A percentile compares a stretch with the other conserved stretches of the same genome.
Conservation (phyloP, 2,113 vertebrate genomes). For the Laticauda laticaudata region DNA sequence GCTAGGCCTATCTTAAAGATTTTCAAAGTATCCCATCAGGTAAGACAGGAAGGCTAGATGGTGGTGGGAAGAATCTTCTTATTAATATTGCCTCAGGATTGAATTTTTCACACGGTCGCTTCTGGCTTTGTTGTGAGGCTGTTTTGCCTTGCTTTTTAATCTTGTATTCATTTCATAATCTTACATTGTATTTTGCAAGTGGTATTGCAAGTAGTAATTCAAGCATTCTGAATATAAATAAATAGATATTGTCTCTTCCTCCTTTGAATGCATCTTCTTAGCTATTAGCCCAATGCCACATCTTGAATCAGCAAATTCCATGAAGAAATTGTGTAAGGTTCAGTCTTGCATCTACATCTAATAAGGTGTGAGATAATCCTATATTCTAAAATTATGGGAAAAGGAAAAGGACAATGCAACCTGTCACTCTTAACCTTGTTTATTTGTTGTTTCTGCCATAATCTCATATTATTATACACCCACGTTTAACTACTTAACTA, state of each 20-base stretch:
- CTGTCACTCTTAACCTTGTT: background rate
- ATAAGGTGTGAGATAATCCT: background rate
- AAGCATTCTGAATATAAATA: background rate
- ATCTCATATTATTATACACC: background rate
- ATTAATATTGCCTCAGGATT: background rate
- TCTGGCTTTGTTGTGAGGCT: background rate
- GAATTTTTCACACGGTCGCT: background rate
- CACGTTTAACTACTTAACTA: background rate
- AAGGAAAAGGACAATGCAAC: background rate
- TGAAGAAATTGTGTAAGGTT: background rate
- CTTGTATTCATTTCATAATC: background rate
- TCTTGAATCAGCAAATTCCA: background rate
- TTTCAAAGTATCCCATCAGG: background rate
- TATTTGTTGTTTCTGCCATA: background rate
- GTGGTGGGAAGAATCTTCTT: background rate
- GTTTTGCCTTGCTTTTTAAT: background rate
- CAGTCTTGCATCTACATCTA: background rate
- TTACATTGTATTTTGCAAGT: background rate
- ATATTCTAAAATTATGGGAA: background rate
- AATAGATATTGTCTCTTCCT: background rate
- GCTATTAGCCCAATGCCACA: background rate
- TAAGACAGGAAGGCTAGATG: background rate
- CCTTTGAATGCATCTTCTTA: background rate
- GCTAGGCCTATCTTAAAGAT: background rate
- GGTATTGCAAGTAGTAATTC: background rate